Evolutionary conservation across 1,140 invertebrate species (phyloP).

Genomic region (Trypoxylus dichotomus): DNA sequence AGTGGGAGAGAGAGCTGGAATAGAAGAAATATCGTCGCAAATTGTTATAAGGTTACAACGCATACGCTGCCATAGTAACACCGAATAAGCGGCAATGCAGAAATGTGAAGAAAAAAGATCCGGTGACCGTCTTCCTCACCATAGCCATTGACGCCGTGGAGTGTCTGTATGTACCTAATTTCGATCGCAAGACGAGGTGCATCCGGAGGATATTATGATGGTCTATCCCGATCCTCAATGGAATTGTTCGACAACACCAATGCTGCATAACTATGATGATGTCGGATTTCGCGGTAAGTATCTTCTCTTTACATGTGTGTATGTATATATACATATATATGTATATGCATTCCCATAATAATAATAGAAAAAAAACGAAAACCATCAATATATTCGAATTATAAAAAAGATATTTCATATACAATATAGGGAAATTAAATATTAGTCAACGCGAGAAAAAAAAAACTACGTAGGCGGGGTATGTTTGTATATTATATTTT

Average conservation of each 20-base stretch:
- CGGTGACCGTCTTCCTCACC: background rate
- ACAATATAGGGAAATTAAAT: too few species aligned
- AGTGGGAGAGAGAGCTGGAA: conserved; percentile 4
- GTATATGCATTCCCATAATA: background rate
- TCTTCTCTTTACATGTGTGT: background rate
- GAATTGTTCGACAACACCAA: conserved; percentile 49
- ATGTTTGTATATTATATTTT: background rate
- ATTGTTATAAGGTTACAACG: background rate
- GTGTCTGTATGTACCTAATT: background rate
- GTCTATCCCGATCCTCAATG: conserved; percentile 54
- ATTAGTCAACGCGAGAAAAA: background rate
- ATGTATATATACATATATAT: background rate
- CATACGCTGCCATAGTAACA: conserved; percentile 7
- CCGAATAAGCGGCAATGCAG: conserved; percentile 1
- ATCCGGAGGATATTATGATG: conserved; percentile 46
- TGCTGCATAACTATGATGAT: conserved; percentile 54
- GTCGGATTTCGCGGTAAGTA: conserved; percentile 53
- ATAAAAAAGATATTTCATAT: too few species aligned
- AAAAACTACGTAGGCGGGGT: background rate
- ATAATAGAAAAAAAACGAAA: too few species aligned
- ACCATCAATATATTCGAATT: too few species aligned
- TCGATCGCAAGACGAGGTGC: background rate
- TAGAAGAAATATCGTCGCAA: background rate
- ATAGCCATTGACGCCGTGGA: too few species aligned
- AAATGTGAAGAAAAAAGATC: background rate